Conservation (phyloP, 2,888 invertebrate species). For the Abscondita cerata region DNA sequence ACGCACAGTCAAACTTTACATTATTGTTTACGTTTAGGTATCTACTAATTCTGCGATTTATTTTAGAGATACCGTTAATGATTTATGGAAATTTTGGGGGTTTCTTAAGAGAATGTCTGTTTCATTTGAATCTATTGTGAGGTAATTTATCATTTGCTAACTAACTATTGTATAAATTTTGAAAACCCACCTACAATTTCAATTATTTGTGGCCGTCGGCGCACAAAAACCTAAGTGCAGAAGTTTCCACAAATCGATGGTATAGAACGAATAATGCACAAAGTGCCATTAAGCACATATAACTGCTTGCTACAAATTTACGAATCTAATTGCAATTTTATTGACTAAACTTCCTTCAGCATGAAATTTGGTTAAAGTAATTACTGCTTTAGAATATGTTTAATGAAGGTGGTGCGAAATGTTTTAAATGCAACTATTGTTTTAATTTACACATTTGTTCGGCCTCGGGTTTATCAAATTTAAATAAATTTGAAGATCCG, state of each 20-base stretch:
- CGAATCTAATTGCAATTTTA: background rate
- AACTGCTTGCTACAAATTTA: background rate
- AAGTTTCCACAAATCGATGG: background rate
- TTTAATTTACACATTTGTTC: too few species aligned
- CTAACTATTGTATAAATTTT: slow-evolving; percentile 8
- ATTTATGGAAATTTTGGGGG: background rate
- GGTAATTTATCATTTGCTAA: slow-evolving; percentile 6
- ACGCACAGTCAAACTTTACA: background rate
- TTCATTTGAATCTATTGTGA: slow-evolving; percentile 2
- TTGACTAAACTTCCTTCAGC: background rate
- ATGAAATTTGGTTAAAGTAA: too few species aligned
- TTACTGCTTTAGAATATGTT: too few species aligned
- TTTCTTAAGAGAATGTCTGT: background rate
- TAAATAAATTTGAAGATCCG: too few species aligned
- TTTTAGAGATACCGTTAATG: slow-evolving; percentile 4
- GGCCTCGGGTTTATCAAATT: too few species aligned
- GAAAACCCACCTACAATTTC: background rate
- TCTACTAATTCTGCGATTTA: background rate
- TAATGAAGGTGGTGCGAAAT: too few species aligned
- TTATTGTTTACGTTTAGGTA: background rate
- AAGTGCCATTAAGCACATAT: background rate
- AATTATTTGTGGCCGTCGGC: too few species aligned
- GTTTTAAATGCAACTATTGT: too few species aligned
- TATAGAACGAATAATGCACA: slow-evolving; percentile 1
- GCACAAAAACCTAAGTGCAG: background rate